Evolutionary conservation across 2,113 vertebrate species (phyloP), one percentile per base, ranked within the genome.

Genomic region (Sus scrofa): DNA sequence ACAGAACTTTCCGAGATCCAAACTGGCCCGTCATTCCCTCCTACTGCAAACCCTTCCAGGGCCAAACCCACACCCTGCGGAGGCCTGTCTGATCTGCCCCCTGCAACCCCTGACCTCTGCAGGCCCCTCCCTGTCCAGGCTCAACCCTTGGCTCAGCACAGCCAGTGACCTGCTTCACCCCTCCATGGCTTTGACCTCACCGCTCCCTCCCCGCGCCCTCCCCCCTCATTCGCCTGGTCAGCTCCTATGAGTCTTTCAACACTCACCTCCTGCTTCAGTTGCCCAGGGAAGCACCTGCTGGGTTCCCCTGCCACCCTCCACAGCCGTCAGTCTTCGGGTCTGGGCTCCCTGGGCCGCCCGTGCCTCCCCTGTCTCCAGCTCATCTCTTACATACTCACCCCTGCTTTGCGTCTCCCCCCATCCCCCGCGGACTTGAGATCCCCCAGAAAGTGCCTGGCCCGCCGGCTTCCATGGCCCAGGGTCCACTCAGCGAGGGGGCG

Each of bases 121-220:
- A 9, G 27, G 58, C 82, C 44, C 34, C 16, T 22, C 50, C 27
- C 39, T 6, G 86, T 6, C 52, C 56, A 0, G 12, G 34, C 32
- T 16, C 50, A 30, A 5, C 6, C 39, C 22, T 15, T 5, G 2
- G 0, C 68, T 11, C 18, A 0, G 15, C 9, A 12, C 0, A 2
- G 26, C 34, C 13, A 8, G 27, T 22, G 0, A 1, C 58, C 54
- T 13, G 19, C 6, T 6, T 11, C 12, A 6, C 16, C 15, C 67
- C 7, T 54, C 52, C 10, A 2, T 1, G 32, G 7, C 81, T 63
- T 2, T 3, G 50, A 1, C 27, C n/a, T 2, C 6, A 1, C 8
- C 16, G 15, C 1, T 27, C 12, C 70, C 86, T 60, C 52, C 14
- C 0, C 60, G 67, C 6, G 1, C 70, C 44, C 13, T 2, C 52